A percentile compares a stretch with the other conserved stretches of the same genome.
phyloP scores from a whole-genome alignment of 1,140 invertebrate genomes.

The Ceratoteleas bidentatus region DNA sequence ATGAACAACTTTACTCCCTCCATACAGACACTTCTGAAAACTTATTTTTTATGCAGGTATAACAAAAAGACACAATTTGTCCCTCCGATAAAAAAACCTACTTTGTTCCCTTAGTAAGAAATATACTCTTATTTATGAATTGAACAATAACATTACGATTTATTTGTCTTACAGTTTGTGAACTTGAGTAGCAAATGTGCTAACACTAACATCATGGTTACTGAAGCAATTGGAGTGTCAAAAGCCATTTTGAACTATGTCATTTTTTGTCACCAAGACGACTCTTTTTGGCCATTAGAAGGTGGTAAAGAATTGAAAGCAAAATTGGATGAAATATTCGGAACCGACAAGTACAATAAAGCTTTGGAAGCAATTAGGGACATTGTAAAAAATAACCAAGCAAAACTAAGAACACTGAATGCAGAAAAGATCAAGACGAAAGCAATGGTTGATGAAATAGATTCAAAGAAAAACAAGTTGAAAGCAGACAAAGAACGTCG shows the following conservation, averaged over 20 bases:
- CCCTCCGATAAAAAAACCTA: no score
- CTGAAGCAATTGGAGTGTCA: conserved; percentile 90
- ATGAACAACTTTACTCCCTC: no score
- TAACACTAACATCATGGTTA: conserved; percentile 87
- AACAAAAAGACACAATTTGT: no score
- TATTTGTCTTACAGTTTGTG: conserved; percentile 50
- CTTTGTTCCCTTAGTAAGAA: no score
- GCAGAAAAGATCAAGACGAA: conserved; percentile 58
- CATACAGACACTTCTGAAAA: no score
- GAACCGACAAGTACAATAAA: conserved; percentile 95
- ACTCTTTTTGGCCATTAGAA: conserved; percentile 97
- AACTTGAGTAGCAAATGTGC: conserved; percentile 85
- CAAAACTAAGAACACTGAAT: conserved; percentile 79
- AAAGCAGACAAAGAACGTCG: conserved; percentile 84
- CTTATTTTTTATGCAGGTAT: no score
- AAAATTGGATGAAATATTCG: conserved; percentile 99
- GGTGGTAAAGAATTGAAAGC: conserved; percentile 96
- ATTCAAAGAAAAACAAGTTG: conserved; percentile 81
- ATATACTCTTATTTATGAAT: neutral
- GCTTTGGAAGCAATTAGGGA: conserved; percentile 92
- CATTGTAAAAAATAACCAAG: conserved; percentile 84
- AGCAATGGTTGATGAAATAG: conserved; percentile 78
- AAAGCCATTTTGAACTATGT: conserved; percentile 97
- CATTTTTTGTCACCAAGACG: conserved; percentile 99
- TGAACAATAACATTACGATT: neutral